These are phyloP conservation scores for Callorhinus ursinus DNA, from an alignment of 2,113 vertebrate genomes.

Conservation along the genomic window DNA sequence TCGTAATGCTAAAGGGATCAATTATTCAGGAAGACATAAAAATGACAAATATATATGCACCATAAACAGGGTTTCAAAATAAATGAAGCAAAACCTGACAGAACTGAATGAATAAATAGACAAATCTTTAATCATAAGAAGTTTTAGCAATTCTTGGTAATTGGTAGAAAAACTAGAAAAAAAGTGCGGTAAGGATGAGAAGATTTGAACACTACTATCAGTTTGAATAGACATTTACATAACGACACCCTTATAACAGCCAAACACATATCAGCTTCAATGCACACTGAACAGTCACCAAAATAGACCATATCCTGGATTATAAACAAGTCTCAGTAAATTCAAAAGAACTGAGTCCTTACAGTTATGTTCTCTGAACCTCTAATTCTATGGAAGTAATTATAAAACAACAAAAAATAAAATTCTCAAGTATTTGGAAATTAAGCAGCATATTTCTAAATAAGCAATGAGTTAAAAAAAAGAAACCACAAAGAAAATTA, in stretches of 20 bases:
- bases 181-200: background rate
- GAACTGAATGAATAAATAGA: background rate
- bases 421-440: background rate
- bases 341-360: background rate
- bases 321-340: background rate
- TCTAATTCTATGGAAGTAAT: background rate
- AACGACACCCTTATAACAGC: background rate
- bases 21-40: background rate
- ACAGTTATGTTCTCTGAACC: background rate
- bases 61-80: background rate
- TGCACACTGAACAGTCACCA: background rate
- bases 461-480: background rate
- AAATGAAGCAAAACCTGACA: background rate
- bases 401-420: background rate
- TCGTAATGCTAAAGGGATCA: background rate
- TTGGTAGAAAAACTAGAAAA: background rate
- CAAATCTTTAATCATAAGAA: background rate
- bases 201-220: background rate
- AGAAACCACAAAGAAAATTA: background rate
- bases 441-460: background rate
- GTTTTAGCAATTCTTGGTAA: background rate
- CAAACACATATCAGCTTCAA: constrained; percentile 2
- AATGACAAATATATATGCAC: background rate
- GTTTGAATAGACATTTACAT: background rate
- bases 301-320: background rate